phyloP scores from a whole-genome alignment of 2,888 invertebrate species.

The Gymnosoma rotundatum region DNA sequence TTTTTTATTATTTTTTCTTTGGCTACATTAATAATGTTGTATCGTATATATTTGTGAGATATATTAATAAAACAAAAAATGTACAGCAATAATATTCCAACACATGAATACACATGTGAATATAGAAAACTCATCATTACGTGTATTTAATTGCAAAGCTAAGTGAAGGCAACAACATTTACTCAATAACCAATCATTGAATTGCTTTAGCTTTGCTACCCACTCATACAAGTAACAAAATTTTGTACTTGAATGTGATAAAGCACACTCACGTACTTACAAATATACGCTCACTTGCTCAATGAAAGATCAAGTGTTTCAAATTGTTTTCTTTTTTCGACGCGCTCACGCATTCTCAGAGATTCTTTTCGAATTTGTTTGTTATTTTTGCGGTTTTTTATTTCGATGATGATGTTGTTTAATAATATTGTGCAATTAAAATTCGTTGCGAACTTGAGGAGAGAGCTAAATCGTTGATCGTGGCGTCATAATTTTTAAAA shows the following conservation, averaged over 20 bases:
- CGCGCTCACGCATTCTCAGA: conserved; percentile 47
- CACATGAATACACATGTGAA: not conserved
- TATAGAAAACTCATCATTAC: conserved; percentile 5
- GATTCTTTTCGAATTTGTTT: conserved; percentile 8
- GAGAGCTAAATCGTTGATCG: conserved; percentile 10
- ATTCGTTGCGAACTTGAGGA: not conserved
- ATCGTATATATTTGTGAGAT: conserved; percentile 34
- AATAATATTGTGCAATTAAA: conserved; percentile 56
- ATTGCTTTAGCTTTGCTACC: conserved; percentile 54
- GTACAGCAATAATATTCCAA: conserved; percentile 19
- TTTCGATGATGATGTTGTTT: conserved; percentile 41
- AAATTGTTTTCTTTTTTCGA: not conserved
- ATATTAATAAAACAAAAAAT: conserved; percentile 40
- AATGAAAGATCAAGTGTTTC: conserved; percentile 34
- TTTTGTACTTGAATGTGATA: conserved; percentile 22
- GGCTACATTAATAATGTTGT: conserved; percentile 42
- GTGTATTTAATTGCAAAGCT: not conserved
- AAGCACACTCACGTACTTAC: not conserved
- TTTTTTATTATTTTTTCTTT: conserved; percentile 31
- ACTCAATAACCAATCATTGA: conserved; percentile 62
- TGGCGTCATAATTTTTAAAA: conserved; percentile 41
- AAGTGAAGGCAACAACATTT: conserved; percentile 12
- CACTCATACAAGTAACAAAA: conserved; percentile 8
- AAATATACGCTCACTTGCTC: conserved; percentile 24
- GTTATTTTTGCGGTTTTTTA: conserved; percentile 1